A percentile compares a stretch with the other conserved stretches of the same genome.
These are phyloP conservation scores for Megalonaias nervosa DNA, from an alignment of 1,140 invertebrate genomes.

Conservation along the genomic window DNA sequence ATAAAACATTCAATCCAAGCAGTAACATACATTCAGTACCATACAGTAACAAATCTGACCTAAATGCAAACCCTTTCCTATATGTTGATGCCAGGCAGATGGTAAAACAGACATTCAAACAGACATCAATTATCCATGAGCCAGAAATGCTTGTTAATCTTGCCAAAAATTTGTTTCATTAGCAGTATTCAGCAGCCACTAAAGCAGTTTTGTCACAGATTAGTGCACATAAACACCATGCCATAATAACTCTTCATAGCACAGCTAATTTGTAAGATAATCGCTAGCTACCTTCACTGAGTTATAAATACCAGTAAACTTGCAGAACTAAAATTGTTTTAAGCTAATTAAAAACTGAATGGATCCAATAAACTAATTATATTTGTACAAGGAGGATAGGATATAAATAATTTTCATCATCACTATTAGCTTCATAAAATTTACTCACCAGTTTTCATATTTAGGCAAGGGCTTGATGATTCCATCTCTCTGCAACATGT, in stretches of 20 bases:
- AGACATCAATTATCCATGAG: too few relatives aligned
- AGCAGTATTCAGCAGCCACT: too few relatives aligned
- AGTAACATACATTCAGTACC: too few relatives aligned
- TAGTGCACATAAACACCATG: too few relatives aligned
- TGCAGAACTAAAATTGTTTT: background rate
- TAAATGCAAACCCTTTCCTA: background rate
- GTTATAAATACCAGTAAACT: background rate
- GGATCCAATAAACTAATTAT: background rate
- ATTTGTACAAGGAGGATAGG: background rate
- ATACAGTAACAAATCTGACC: too few relatives aligned
- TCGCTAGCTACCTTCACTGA: background rate
- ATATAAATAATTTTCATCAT: background rate
- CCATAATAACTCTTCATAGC: too few relatives aligned
- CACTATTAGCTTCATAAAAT: background rate
- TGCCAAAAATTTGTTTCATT: too few relatives aligned
- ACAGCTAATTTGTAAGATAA: background rate
- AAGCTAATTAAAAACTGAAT: background rate
- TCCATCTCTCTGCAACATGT: conserved; percentile 74
- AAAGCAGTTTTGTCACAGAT: too few relatives aligned
- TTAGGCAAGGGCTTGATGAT: conserved; percentile 84
- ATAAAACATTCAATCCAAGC: background rate
- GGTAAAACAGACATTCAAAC: background rate
- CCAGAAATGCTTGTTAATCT: too few relatives aligned
- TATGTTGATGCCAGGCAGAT: background rate
- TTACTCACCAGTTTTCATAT: conserved; percentile 92